These are phyloP conservation scores for Hydropsyche tenuis DNA, from an alignment of 1,140 invertebrate genomes.

Conservation along the genomic window DNA sequence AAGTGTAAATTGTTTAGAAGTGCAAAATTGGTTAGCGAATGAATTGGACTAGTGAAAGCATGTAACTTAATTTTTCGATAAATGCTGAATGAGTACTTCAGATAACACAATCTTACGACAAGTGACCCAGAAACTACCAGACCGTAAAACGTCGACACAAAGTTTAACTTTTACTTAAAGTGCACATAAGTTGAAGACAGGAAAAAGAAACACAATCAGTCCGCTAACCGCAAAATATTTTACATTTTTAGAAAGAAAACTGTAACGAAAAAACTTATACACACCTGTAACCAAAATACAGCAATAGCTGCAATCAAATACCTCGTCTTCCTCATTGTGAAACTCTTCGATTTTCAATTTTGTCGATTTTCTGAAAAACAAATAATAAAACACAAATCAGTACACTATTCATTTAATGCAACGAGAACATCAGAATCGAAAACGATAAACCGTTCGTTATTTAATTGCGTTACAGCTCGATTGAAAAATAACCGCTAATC, in stretches of 20 bases:
- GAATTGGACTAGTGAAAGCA: constrained; percentile 6
- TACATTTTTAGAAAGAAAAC: neutral
- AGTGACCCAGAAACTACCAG: constrained; percentile 19
- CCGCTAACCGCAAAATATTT: neutral
- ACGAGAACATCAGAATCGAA: neutral
- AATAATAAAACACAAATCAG: constrained; percentile 12
- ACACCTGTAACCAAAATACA: constrained; percentile 46
- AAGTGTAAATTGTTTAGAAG: neutral
- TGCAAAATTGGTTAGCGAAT: constrained; percentile 2
- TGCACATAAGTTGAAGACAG: neutral
- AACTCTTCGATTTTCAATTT: constrained; percentile 28
- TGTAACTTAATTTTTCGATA: constrained; percentile 7
- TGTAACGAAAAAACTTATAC: constrained; percentile 18
- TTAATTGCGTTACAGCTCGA: constrained; percentile 3
- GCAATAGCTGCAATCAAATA: constrained; percentile 46
- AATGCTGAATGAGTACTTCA: constrained; percentile 13
- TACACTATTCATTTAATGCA: neutral
- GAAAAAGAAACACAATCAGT: neutral
- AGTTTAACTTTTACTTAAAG: constrained; percentile 23
- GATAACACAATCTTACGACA: constrained; percentile 30
- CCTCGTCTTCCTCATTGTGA: constrained; percentile 46
- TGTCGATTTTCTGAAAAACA: constrained; percentile 42
- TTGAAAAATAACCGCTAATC: constrained; percentile 10
- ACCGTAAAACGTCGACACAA: constrained; percentile 29
- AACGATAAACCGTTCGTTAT: constrained; percentile 9